phyloP scores from a whole-genome alignment of 2,888 invertebrate genomes.

The Catocala nupta region DNA sequence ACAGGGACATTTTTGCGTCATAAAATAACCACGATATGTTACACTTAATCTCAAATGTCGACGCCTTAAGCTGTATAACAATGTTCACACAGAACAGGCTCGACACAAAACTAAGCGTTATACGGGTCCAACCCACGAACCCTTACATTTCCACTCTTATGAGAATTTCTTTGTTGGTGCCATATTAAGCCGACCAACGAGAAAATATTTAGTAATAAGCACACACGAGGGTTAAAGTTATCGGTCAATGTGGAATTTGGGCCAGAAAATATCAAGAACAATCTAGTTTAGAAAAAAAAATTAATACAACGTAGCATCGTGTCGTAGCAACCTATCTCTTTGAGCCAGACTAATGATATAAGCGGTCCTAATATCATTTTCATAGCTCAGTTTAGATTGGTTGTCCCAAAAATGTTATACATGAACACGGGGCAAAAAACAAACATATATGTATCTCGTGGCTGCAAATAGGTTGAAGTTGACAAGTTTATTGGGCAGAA shows the following conservation, averaged over 20 bases:
- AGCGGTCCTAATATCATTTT: too few relatives aligned
- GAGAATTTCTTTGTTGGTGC: conserved; percentile 17
- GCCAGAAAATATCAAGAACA: background rate
- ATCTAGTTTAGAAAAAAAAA: background rate
- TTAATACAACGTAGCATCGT: background rate
- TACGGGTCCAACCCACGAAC: conserved; percentile 12
- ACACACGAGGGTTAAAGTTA: conserved; percentile 12
- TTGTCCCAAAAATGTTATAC: too few relatives aligned
- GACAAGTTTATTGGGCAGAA: too few relatives aligned
- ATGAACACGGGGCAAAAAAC: too few relatives aligned
- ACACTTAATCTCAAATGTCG: background rate
- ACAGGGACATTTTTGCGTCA: background rate
- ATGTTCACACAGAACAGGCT: conserved; percentile 16
- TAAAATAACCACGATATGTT: background rate
- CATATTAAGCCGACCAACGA: conserved; percentile 8
- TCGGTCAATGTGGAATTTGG: background rate
- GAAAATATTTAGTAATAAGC: conserved; percentile 13
- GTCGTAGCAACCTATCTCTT: too few relatives aligned
- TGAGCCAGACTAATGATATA: too few relatives aligned
- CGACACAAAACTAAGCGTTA: conserved; percentile 12
- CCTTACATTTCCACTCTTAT: conserved; percentile 15
- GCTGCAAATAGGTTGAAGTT: too few relatives aligned
- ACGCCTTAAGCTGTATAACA: conserved; percentile 18
- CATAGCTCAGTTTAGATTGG: too few relatives aligned
- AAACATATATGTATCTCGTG: too few relatives aligned